These are phyloP conservation scores for Araneus ventricosus DNA, from an alignment of 1,140 invertebrate genomes.

Conservation along the genomic window DNA sequence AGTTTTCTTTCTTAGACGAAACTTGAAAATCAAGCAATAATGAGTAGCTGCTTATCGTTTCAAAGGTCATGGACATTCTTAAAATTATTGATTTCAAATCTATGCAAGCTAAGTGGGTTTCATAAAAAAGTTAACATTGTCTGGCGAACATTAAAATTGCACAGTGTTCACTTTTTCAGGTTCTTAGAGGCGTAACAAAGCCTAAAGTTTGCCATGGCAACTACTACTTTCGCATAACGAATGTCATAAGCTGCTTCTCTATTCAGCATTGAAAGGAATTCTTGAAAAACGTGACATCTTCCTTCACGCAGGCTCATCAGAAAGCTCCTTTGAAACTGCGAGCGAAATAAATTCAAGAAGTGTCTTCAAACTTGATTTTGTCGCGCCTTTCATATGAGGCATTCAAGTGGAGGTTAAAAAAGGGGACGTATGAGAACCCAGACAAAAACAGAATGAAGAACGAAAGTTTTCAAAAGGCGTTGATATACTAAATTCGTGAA, in stretches of 20 bases:
- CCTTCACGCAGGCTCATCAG: neutral
- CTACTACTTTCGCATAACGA: neutral
- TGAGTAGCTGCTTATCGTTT: no score
- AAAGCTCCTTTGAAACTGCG: neutral
- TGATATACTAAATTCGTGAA: constrained; percentile 1
- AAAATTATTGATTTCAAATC: no score
- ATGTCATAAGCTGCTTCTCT: neutral
- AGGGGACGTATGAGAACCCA: neutral
- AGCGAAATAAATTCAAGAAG: neutral
- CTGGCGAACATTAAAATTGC: no score
- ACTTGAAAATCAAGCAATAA: no score
- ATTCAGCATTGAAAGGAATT: neutral
- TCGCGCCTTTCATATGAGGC: neutral
- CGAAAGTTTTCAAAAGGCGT: neutral
- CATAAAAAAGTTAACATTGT: no score
- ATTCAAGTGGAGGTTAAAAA: neutral
- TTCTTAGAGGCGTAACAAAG: no score
- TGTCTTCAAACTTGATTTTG: neutral
- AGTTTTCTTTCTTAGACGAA: no score
- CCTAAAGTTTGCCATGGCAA: no score
- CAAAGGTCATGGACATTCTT: no score
- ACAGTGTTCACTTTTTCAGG: no score
- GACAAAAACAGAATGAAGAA: neutral
- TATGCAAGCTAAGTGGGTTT: no score
- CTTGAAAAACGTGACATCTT: neutral